These are phyloP conservation scores for Conomelus anceps DNA, from an alignment of 2,888 invertebrate species.

Conservation along the genomic window DNA sequence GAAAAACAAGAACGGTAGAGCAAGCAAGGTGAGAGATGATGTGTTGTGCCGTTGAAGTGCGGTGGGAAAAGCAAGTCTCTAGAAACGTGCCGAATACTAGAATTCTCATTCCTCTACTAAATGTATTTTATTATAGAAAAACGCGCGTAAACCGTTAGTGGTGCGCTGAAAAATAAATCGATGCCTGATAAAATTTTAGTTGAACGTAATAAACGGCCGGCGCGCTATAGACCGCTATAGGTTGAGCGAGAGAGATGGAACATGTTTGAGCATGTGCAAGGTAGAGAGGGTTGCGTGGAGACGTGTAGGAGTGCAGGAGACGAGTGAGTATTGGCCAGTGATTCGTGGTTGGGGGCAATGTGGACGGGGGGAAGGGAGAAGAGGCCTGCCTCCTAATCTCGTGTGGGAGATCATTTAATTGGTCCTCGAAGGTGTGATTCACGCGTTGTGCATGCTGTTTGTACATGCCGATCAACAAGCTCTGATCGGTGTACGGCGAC, in stretches of 20 bases:
- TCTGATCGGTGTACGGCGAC: neutral
- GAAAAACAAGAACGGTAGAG: neutral
- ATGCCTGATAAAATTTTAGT: neutral
- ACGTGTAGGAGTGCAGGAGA: neutral
- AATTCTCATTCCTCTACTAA: neutral
- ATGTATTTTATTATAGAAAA: neutral
- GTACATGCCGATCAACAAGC: neutral
- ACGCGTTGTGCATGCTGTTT: neutral
- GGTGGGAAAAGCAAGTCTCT: neutral
- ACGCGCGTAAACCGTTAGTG: neutral
- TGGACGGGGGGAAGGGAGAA: no score
- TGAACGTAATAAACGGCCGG: neutral
- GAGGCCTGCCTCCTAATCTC: neutral
- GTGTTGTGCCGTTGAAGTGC: neutral
- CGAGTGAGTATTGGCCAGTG: neutral
- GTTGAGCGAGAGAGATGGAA: neutral
- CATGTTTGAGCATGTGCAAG: neutral
- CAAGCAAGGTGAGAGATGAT: no score
- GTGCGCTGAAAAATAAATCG: neutral
- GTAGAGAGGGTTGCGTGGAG: neutral
- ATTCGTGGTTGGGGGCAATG: neutral
- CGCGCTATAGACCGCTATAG: neutral
- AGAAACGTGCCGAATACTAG: neutral
- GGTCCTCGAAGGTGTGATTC: neutral
- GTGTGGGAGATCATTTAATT: constrained; percentile 1